phyloP scores from a whole-genome alignment of 2,113 vertebrate species.

The rat (Rattus norvegicus) region DNA sequence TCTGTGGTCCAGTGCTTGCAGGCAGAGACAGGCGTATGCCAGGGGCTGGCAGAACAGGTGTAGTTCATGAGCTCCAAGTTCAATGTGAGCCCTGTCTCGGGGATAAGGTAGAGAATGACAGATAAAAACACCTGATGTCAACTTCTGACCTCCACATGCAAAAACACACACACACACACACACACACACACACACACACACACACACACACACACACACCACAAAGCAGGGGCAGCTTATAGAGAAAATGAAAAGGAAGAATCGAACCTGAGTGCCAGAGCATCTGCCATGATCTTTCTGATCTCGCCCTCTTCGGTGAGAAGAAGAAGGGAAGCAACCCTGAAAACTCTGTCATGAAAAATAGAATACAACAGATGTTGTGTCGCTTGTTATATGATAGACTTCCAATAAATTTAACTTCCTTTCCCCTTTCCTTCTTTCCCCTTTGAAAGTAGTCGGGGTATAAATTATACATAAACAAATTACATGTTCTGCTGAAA shows the following conservation, averaged over 20 bases:
- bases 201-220: neutral
- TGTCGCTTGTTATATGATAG: constrained; percentile 19
- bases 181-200: neutral
- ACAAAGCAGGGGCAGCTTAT: fast-evolving
- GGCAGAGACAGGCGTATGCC: neutral
- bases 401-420: constrained; percentile 65
- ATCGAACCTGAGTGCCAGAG: neutral
- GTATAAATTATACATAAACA: constrained; percentile 79
- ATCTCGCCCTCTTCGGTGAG: neutral
- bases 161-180: neutral
- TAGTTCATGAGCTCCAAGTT: neutral
- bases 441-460: constrained; percentile 55
- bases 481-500: constrained; percentile 69
- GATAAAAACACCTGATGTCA: neutral
- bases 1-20: neutral
- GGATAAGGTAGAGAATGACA: neutral
- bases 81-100: too few species aligned
- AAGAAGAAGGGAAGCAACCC: neutral
- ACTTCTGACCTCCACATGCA: neutral
- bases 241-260: neutral
- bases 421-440: constrained; percentile 54
- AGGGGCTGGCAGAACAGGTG: neutral
- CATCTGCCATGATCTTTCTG: neutral
- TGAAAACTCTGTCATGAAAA: neutral
- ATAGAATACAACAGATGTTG: neutral